These are phyloP conservation scores for Villa cingulata DNA, from an alignment of 2,888 invertebrate genomes.

Conservation along the genomic window DNA sequence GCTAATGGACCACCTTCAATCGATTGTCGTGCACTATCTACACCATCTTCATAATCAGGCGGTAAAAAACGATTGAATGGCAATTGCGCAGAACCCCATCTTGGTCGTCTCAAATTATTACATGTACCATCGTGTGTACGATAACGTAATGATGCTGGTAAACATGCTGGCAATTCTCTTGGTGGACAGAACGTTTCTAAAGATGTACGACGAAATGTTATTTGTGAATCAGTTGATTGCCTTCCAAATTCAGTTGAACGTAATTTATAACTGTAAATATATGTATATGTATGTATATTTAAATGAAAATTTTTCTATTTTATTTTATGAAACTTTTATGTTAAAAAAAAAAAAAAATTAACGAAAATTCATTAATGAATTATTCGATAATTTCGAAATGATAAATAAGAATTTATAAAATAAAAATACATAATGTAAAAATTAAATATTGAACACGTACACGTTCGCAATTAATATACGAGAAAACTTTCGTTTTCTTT, in stretches of 20 bases:
- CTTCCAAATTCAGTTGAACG: constrained; percentile 28
- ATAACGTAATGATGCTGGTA: constrained; percentile 56
- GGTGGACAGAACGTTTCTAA: constrained; percentile 46
- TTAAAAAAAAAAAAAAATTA: no score
- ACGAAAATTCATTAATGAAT: no score
- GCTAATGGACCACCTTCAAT: constrained; percentile 50
- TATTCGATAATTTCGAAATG: no score
- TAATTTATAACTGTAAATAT: constrained; percentile 27
- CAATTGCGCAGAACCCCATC: constrained; percentile 72
- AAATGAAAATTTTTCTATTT: no score
- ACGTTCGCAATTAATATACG: no score
- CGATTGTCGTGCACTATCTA: constrained; percentile 38
- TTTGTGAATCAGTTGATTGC: constrained; percentile 29
- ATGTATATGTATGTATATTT: no score
- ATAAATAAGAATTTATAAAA: no score
- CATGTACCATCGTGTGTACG: constrained; percentile 81
- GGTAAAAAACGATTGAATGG: constrained; percentile 69
- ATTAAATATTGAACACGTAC: no score
- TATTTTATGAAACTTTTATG: no score
- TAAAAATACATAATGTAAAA: no score
- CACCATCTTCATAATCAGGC: constrained; percentile 70
- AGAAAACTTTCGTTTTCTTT: no score
- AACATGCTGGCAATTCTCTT: constrained; percentile 51
- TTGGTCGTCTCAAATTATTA: constrained; percentile 62
- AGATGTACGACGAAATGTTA: constrained; percentile 32